Evolutionary conservation across 2,797 vertebrate species (phyloP), one percentile per base, ranked within the genome.

Genomic region (Hydrocynus forskahlii): DNA sequence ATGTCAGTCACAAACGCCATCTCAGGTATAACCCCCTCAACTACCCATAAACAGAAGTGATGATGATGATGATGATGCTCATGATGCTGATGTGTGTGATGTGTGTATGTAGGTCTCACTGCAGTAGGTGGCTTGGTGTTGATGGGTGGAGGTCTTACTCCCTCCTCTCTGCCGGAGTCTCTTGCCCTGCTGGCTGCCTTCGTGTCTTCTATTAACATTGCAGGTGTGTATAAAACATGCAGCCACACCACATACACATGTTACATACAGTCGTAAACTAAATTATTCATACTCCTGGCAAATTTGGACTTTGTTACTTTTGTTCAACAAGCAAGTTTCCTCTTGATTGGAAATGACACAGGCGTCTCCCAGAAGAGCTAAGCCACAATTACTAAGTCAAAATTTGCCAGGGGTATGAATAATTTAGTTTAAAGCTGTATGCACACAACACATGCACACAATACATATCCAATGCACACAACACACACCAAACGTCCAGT

Each of bases 1-100:
- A 94, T 96, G 94, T 95, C 93, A 7, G 94, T 96, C 83, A 96
- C 95, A 79, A 96, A 96, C 40, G 95, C 95, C 57, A 96, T 96
- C 87, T 96, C 95, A 87, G 95, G 95, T 96, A 29, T 29, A 29
- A 29, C 29, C 94, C 89, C 92, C 90, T n/a, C 29, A 29, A 63
- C 74, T 68, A 89, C 86, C 88, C 91, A 94, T 75, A 89, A 87
- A 40, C 86, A 92, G 88, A 93, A 29, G 29, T 29, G 29, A 45
- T 45, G 43, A 35, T 10, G 29, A 57, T 38, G 23, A 17, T 54
- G 12, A 13, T 79, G 62, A 71, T 69, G 21, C 6, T 40, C 1
- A n/a, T 76, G 50, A 63, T 59, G 50, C n/a, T 54, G 5, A 25
- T 9, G 43, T 64, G 29, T 55, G 75, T 68, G 29, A 12, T 73